These are phyloP conservation scores for Oostethus manadensis DNA, from an alignment of 2,113 vertebrate species.

Conservation along the genomic window DNA sequence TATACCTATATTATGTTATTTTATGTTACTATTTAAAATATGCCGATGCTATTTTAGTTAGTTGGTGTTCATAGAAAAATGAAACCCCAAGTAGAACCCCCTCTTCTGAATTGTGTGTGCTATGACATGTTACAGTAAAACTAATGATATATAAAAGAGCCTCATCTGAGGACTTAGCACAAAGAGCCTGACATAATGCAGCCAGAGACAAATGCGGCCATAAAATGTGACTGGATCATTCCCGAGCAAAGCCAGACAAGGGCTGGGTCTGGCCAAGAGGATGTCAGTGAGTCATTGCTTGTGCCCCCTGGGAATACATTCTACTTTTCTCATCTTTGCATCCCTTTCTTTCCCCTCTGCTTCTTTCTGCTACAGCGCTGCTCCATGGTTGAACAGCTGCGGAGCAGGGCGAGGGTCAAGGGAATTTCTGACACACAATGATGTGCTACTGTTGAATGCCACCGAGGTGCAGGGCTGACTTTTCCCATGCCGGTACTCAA, in stretches of 20 bases:
- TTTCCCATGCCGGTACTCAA: conserved; percentile 71
- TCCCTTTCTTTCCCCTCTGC: conserved; percentile 28
- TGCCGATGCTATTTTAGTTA: too few species aligned
- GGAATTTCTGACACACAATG: conserved; percentile 46
- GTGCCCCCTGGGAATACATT: conserved; percentile 45
- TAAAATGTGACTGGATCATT: conserved; percentile 25
- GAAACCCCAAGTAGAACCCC: too few species aligned
- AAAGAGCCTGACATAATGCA: conserved; percentile 27
- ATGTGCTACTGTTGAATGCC: conserved; percentile 59
- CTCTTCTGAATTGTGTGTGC: neutral
- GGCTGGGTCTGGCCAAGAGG: conserved; percentile 27
- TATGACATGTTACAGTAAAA: conserved; percentile 20
- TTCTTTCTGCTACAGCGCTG: conserved; percentile 40
- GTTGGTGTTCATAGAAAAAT: too few species aligned
- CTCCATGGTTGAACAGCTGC: conserved; percentile 57
- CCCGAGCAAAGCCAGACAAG: neutral
- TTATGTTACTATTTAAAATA: too few species aligned
- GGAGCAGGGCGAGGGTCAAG: conserved; percentile 54
- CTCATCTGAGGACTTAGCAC: conserved; percentile 16
- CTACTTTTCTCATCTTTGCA: conserved; percentile 43
- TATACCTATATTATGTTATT: too few species aligned
- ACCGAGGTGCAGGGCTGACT: conserved; percentile 45
- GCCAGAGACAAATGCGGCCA: conserved; percentile 41
- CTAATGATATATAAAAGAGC: conserved; percentile 21
- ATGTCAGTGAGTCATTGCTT: conserved; percentile 58